phyloP scores from a whole-genome alignment of 2,888 invertebrate genomes.

The Spisula solida region DNA sequence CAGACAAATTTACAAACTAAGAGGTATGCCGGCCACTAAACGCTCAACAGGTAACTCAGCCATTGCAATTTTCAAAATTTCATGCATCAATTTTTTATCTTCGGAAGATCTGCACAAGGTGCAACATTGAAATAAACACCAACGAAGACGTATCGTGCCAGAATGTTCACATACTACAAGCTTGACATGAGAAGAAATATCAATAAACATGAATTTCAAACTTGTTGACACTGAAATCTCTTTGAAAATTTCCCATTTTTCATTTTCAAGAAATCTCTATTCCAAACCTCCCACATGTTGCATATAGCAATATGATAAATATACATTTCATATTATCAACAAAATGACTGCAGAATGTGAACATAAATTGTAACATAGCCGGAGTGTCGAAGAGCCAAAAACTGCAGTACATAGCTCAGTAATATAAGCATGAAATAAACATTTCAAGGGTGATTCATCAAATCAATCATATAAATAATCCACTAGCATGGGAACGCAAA shows the following conservation, averaged over 20 bases:
- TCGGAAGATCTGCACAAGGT: not conserved
- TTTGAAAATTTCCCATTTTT: constrained; percentile 15
- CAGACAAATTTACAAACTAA: not conserved
- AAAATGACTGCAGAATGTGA: constrained; percentile 8
- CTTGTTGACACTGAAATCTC: constrained; percentile 1
- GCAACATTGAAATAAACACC: not conserved
- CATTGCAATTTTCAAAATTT: not conserved
- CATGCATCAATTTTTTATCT: not conserved
- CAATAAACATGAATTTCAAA: constrained; percentile 11
- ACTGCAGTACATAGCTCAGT: constrained; percentile 8
- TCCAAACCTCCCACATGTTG: constrained; percentile 35
- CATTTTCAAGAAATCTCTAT: not conserved
- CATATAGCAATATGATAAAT: constrained; percentile 19
- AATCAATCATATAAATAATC: constrained; percentile 63
- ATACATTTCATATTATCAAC: constrained; percentile 16
- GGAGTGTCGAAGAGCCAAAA: constrained; percentile 36
- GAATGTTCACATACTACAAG: not conserved
- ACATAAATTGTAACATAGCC: constrained; percentile 37
- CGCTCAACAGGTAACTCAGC: not conserved
- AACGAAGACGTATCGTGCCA: not conserved
- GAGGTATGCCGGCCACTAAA: not conserved
- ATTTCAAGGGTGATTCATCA: constrained; percentile 38
- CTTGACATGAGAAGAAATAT: not conserved
- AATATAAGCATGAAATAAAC: constrained; percentile 50
- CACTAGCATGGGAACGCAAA: constrained; percentile 62